Conservation (phyloP, 2,113 vertebrate species). For the Albula glossodonta region DNA sequence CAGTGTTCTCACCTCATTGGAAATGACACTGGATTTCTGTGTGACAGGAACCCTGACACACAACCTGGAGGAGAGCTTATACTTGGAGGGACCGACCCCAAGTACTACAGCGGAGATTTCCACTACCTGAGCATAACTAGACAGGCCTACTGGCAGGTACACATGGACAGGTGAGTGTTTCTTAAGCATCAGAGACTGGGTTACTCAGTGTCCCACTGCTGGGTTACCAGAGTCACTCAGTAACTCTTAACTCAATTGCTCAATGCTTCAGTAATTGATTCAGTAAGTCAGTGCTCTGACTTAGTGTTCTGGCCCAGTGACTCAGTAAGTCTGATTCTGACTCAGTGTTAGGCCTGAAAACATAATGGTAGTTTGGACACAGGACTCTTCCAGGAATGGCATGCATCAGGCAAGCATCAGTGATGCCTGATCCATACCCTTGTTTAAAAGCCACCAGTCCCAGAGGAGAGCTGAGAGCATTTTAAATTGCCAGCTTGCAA, state of each 20-base stretch:
- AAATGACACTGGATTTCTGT: neutral
- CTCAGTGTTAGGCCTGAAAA: neutral
- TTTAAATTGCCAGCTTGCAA: neutral
- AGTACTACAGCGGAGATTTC: slow-evolving; percentile 81
- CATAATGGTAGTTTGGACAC: neutral
- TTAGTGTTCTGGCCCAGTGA: neutral
- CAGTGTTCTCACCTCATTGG: neutral
- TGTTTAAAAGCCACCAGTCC: neutral
- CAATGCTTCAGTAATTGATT: neutral
- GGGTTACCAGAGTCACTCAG: neutral
- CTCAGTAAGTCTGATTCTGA: neutral
- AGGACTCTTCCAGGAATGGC: neutral
- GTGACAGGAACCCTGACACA: slow-evolving; percentile 77
- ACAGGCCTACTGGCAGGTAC: slow-evolving; percentile 94
- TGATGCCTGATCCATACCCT: neutral
- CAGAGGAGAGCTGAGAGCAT: neutral
- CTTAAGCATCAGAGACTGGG: neutral
- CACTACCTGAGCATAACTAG: slow-evolving; percentile 81
- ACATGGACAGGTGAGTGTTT: slow-evolving; percentile 82
- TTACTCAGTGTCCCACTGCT: too few species aligned
- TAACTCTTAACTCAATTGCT: neutral
- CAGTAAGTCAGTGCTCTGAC: neutral
- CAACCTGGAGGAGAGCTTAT: slow-evolving; percentile 86
- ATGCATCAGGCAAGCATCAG: neutral
- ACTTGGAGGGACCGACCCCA: slow-evolving; percentile 86